Percentiles rank a stretch among this genome's conserved stretches.
Evolutionary conservation across 2,888 invertebrate species (phyloP).

Genomic region (Acrocera orbiculus): DNA sequence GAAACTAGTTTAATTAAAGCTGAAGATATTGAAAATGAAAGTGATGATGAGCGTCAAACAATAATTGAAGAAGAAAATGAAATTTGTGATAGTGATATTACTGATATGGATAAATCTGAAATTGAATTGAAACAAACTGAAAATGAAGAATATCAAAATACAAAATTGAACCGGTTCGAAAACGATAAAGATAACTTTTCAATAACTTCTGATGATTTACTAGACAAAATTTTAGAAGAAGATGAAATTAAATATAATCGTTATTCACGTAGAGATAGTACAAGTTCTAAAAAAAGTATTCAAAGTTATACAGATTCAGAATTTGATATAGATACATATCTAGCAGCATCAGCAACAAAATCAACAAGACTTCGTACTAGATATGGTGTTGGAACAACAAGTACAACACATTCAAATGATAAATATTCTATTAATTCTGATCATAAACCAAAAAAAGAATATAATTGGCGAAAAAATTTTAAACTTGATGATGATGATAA

Average conservation of each 20-base stretch:
- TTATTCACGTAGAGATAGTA: not conserved
- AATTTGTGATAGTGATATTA: slow-evolving; percentile 27
- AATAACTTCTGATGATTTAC: slow-evolving; percentile 5
- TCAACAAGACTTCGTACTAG: slow-evolving; percentile 24
- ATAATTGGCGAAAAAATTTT: slow-evolving; percentile 30
- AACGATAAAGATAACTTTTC: slow-evolving; percentile 4
- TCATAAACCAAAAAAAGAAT: slow-evolving; percentile 26
- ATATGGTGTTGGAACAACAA: slow-evolving; percentile 23
- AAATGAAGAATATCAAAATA: slow-evolving; percentile 20
- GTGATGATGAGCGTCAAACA: slow-evolving; percentile 28
- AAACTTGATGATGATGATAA: slow-evolving; percentile 20
- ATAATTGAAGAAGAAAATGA: slow-evolving; percentile 28
- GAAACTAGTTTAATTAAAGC: slow-evolving; percentile 1
- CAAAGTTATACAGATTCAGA: slow-evolving; percentile 2
- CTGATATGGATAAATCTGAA: slow-evolving; percentile 25
- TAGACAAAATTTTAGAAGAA: slow-evolving; percentile 8
- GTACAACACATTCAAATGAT: slow-evolving; percentile 14
- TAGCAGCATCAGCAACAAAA: slow-evolving; percentile 1
- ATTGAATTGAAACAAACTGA: slow-evolving; percentile 28
- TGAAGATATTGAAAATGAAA: slow-evolving; percentile 17
- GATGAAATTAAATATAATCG: slow-evolving; percentile 3
- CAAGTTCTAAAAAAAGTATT: not conserved
- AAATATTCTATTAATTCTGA: slow-evolving; percentile 21
- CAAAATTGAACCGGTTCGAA: not conserved
- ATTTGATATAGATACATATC: not conserved